Evolutionary conservation across 2,888 invertebrate genomes (phyloP).

Genomic region (Latheticus oryzae): DNA sequence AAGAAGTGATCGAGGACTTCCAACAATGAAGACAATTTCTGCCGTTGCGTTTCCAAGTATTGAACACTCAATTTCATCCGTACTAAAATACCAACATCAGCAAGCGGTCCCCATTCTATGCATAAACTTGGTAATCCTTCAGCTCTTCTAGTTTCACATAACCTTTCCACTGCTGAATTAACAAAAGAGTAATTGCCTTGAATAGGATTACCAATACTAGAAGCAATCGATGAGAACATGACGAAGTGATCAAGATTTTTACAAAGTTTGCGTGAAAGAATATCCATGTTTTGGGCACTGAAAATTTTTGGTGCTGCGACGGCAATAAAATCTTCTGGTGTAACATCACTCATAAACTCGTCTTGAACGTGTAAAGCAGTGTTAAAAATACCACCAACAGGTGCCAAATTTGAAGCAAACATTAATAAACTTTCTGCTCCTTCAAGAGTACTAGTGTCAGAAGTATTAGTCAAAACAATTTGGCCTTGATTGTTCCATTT

Average conservation of each 20-base stretch:
- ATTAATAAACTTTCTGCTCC: slow-evolving; percentile 64
- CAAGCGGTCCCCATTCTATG: slow-evolving; percentile 30
- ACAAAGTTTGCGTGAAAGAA: slow-evolving; percentile 13
- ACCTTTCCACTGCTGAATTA: slow-evolving; percentile 26
- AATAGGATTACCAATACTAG: slow-evolving; percentile 24
- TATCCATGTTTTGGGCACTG: slow-evolving; percentile 26
- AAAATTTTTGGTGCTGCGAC: slow-evolving; percentile 15
- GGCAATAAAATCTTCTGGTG: slow-evolving; percentile 62
- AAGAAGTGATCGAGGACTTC: slow-evolving; percentile 26
- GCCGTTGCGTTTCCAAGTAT: slow-evolving; percentile 11
- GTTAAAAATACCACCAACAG: slow-evolving; percentile 75
- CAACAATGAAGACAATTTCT: slow-evolving; percentile 13
- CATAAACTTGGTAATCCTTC: slow-evolving; percentile 18
- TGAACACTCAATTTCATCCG: slow-evolving; percentile 21
- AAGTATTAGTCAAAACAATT: slow-evolving; percentile 62
- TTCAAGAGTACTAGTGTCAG: slow-evolving; percentile 60
- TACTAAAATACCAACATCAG: slow-evolving; percentile 28
- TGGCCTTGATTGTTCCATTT: slow-evolving; percentile 54
- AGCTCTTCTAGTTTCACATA: slow-evolving; percentile 23
- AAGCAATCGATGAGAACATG: slow-evolving; percentile 25
- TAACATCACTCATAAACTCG: slow-evolving; percentile 68
- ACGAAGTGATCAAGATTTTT: slow-evolving; percentile 24
- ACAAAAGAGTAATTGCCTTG: slow-evolving; percentile 29
- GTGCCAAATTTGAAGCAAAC: slow-evolving; percentile 64
- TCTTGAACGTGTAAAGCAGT: slow-evolving; percentile 71